Evolutionary conservation across 2,113 vertebrate species (phyloP).

Genomic region (Sylvilagus bachmani): DNA sequence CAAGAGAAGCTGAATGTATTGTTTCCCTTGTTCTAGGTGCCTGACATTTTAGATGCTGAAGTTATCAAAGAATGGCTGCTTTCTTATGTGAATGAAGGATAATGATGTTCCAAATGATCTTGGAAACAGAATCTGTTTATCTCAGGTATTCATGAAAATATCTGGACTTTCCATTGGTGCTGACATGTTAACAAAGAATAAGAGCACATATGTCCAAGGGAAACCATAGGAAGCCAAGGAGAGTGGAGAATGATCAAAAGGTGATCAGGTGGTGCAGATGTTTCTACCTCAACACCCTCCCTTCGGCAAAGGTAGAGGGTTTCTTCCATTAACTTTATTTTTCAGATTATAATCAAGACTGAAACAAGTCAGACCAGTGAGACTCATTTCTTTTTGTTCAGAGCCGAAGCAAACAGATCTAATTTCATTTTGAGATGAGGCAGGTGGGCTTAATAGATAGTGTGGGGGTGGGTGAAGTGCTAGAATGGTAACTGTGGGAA

Average conservation of each 20-base stretch:
- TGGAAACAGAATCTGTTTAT: background rate
- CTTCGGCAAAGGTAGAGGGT: constrained; percentile 22
- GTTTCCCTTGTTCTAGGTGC: background rate
- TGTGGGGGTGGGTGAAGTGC: background rate
- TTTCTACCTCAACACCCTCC: background rate
- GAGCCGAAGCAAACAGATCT: constrained; percentile 58
- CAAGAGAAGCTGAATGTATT: constrained; percentile 17
- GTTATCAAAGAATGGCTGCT: background rate
- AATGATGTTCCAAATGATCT: background rate
- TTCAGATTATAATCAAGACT: constrained; percentile 68
- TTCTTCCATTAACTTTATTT: constrained; percentile 58
- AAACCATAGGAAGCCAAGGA: background rate
- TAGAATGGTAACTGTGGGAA: constrained; percentile 37
- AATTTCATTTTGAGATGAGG: constrained; percentile 65
- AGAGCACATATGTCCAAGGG: background rate
- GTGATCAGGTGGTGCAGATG: background rate
- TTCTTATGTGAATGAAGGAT: background rate
- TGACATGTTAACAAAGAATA: background rate
- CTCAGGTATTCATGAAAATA: background rate
- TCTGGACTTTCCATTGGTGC: background rate
- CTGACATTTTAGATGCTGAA: constrained; percentile 11
- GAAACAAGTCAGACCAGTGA: constrained; percentile 53
- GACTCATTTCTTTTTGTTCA: constrained; percentile 65
- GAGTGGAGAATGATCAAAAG: background rate
- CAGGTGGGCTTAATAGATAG: constrained; percentile 67